Conservation (phyloP, 92 coral and sea anemone species). For the Isaurus tuberculatus region DNA sequence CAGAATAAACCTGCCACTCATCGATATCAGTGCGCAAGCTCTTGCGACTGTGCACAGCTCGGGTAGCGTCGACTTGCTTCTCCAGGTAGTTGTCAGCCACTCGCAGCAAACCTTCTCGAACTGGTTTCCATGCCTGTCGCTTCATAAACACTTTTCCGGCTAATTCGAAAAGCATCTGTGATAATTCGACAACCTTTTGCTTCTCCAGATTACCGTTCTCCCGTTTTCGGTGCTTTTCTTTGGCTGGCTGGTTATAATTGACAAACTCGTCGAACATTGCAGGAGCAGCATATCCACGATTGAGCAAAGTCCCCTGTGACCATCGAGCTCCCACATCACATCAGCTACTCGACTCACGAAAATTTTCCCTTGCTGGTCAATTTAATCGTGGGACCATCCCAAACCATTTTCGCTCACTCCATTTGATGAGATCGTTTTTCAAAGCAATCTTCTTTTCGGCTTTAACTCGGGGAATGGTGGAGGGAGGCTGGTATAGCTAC, state of each 20-base stretch:
- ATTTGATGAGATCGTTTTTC: constrained; percentile 41
- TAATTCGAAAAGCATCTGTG: constrained; percentile 60
- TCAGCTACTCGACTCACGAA: constrained; percentile 55
- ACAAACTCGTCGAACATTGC: constrained; percentile 56
- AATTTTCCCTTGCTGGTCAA: constrained; percentile 44
- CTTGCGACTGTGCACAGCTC: constrained; percentile 46
- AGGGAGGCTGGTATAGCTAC: constrained; percentile 31
- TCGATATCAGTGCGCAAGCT: constrained; percentile 54
- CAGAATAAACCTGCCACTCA: constrained; percentile 57
- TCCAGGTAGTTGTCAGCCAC: constrained; percentile 65
- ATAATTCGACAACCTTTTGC: constrained; percentile 52
- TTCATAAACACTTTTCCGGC: constrained; percentile 60
- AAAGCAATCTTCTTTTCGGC: constrained; percentile 41
- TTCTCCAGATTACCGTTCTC: constrained; percentile 58
- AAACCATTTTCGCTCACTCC: constrained; percentile 43
- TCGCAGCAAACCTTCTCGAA: constrained; percentile 55
- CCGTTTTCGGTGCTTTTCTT: constrained; percentile 59
- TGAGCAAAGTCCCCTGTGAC: constrained; percentile 56
- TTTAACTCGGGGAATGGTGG: constrained; percentile 40
- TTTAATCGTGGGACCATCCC: constrained; percentile 53
- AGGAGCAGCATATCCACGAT: constrained; percentile 52
- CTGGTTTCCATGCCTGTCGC: constrained; percentile 64
- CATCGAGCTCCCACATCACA: constrained; percentile 60
- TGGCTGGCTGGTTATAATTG: constrained; percentile 52
- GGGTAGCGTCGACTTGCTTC: constrained; percentile 46